phyloP scores from a whole-genome alignment of 2,888 invertebrate species.

The Linyphia triangularis region DNA sequence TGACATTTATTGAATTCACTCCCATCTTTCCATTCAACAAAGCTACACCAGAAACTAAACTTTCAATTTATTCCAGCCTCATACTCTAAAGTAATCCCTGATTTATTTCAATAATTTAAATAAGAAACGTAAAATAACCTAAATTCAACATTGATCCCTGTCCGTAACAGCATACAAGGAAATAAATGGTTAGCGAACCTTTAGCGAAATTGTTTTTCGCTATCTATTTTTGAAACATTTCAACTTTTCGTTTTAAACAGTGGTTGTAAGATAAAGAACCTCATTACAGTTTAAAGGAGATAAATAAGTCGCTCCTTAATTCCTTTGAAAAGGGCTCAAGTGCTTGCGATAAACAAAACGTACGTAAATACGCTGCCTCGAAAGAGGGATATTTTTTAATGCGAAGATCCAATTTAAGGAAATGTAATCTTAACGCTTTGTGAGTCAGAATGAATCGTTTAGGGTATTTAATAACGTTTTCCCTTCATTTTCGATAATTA shows the following conservation, averaged over 20 bases:
- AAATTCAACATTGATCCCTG: not conserved
- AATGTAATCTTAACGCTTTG: constrained; percentile 71
- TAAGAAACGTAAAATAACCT: not conserved
- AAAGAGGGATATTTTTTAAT: constrained; percentile 37
- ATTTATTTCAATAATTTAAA: not conserved
- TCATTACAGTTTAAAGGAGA: constrained; percentile 53
- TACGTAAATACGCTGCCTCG: constrained; percentile 19
- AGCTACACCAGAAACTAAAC: not conserved
- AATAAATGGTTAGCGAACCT: constrained; percentile 3
- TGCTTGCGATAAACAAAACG: constrained; percentile 51
- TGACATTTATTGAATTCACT: not conserved
- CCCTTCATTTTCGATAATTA: constrained; percentile 74
- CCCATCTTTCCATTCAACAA: not conserved
- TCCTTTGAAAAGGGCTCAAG: constrained; percentile 21
- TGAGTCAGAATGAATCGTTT: constrained; percentile 54
- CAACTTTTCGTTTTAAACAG: constrained; percentile 43
- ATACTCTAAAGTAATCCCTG: not conserved
- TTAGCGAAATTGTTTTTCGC: constrained; percentile 19
- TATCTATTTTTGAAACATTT: not conserved
- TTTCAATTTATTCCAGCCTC: not conserved
- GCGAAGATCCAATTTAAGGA: constrained; percentile 62
- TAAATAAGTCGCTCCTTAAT: constrained; percentile 49
- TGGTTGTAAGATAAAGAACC: constrained; percentile 43
- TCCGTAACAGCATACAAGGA: not conserved
- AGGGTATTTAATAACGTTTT: constrained; percentile 71